Evolutionary conservation across 2,797 vertebrate genomes (phyloP), one percentile per base, ranked within the genome.

Genomic region (Labroides dimidiatus): DNA sequence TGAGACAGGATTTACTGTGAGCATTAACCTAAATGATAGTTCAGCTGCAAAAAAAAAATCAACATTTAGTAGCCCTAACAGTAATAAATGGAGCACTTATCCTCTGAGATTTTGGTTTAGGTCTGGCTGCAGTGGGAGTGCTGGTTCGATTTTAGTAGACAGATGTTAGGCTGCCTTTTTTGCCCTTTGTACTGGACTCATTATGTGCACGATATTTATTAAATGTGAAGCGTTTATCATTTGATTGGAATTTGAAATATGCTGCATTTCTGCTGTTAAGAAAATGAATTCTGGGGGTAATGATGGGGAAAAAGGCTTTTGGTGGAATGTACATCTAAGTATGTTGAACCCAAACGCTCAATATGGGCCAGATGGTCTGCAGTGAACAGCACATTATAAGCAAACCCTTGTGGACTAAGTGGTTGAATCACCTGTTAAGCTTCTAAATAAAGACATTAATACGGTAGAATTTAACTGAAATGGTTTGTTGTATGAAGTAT

Each of bases 331-430:
- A 33, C 49, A 33, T 44, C 47, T 39, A 55, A 67, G 52, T 41
- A 69, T 66, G 54, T 64, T 69, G 27, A 68, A 56, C 74, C 85
- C 54, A 77, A 64, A 77, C 55, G 20, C 47, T 49, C 74, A 66
- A 70, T 80, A 85, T 71, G 75, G 51, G 74, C 37, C 69, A 70
- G 78, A 85, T 71, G 75, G 48, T 75, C 37, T 41, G 27, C 45
- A 74, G 48, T 62, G 55, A 79, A 27, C 49, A 41, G 51, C 20
- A 36, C 50, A 61, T 59, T 73, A 63, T 62, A 54, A 48, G 43
- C 54, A 62, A 64, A 70, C 56, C 53, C 72, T 58, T 56, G 47
- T 55, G 60, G 8, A 72, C 51, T 58, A 36, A 69, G 56, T 55
- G 19, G 64, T 68, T 75, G 14, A 66, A 82, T 62, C 76, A 81